Conservation (phyloP, 2,797 vertebrate species). For the Gambusia yucatana region DNA sequence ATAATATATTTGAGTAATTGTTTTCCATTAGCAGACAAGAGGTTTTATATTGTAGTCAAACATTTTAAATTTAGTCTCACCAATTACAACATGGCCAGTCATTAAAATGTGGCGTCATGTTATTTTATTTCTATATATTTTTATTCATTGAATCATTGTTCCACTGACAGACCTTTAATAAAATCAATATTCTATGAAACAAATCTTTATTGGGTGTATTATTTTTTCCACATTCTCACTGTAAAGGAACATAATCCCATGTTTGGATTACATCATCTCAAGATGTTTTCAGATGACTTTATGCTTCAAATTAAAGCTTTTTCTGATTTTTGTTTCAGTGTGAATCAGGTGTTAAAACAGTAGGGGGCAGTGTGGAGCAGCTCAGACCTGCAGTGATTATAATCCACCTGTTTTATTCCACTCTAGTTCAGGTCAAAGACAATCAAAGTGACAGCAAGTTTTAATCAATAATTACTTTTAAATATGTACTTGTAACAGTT, state of each 20-base stretch:
- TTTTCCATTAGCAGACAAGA: neutral
- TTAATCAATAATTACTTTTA: neutral
- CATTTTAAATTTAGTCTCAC: neutral
- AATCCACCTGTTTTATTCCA: neutral
- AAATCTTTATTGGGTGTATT: too few species aligned
- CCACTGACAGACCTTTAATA: too few species aligned
- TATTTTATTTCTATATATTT: neutral
- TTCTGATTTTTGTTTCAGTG: too few species aligned
- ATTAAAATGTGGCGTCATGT: neutral
- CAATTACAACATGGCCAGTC: neutral
- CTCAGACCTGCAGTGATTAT: neutral
- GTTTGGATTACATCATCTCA: too few species aligned
- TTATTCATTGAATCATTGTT: too few species aligned
- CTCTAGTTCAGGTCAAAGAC: neutral
- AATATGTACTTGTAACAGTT: neutral
- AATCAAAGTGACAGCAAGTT: neutral
- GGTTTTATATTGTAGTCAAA: neutral
- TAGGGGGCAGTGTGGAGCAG: neutral
- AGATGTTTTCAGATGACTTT: too few species aligned
- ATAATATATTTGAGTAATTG: neutral
- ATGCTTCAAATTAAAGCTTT: too few species aligned
- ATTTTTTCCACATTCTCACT: too few species aligned
- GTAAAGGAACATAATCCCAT: too few species aligned
- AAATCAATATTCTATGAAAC: too few species aligned
- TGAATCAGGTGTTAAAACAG: neutral